Base-by-base conservation (phyloP, 2,888 invertebrate species). In the Aphodius granarius region DNA sequence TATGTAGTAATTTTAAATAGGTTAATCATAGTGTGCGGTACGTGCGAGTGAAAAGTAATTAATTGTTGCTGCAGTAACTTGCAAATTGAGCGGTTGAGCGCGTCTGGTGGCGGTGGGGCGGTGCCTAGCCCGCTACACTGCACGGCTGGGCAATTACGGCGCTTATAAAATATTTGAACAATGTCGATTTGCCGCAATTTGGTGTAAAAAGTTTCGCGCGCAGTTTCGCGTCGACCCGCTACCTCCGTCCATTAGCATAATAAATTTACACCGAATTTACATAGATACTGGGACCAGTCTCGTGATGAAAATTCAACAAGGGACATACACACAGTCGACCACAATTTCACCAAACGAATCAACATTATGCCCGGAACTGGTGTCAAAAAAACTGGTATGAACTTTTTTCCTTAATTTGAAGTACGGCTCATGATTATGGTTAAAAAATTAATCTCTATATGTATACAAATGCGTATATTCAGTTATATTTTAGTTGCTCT, bases 121-220 rank as follows among this genome's bases (percentile, higher is more conserved):
- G 21, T 19, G 68, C 21, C 68, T n/a, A 21, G 68, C 22, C 66
- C 21, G 20, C 22, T 21, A 68, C 68, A 3, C 43, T 2, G 13
- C 13, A 43, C 43, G 43, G 43, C 43, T n/a, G 43, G 4, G 43
- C 43, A 6, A 43, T 43, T 43, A 43, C 43, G 43, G 68, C n/a
- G 68, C 68, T 68, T 68, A 68, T 68, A 68, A 68, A 68, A 68
- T 68, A 68, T 68, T 68, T 68, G 68, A 68, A 68, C 68, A 68
- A 68, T 68, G 68, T 68, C 68, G 68, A 68, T 68, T 68, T 68
- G 68, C 21, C 68, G 68, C 68, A 68, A 68, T 68, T 68, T 68
- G 22, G 68, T 19, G 68, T 22, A 20, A 68, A 68, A 68, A 68
- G 22, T 68, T 68, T 68, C 22, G 68, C 68, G 22, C 22, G 68